A percentile compares a stretch with the other conserved stretches of the same genome.
These are phyloP conservation scores for Sympetrum striolatum DNA, from an alignment of 2,888 invertebrate species.

Conservation along the genomic window DNA sequence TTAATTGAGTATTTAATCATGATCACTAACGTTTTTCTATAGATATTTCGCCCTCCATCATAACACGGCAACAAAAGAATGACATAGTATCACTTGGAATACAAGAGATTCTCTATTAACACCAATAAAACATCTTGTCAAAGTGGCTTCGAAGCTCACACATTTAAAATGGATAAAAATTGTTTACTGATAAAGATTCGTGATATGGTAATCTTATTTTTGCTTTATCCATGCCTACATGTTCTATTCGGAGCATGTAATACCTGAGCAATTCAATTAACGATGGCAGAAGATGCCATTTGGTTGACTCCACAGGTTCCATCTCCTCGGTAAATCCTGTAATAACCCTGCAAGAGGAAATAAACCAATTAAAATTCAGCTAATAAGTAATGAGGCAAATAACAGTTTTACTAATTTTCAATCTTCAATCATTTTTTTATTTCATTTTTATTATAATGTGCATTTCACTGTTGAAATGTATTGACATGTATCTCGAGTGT, in stretches of 20 bases:
- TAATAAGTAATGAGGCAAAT: too few species aligned
- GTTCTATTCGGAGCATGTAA: not conserved
- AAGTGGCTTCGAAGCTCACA: too few species aligned
- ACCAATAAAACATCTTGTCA: too few species aligned
- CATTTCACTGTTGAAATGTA: too few species aligned
- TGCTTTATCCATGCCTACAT: not conserved
- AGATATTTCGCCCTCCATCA: not conserved
- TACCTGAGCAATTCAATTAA: conserved; percentile 56
- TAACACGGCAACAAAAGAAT: too few species aligned
- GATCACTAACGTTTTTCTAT: not conserved
- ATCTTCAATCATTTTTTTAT: too few species aligned
- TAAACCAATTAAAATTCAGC: not conserved
- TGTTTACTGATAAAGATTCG: not conserved
- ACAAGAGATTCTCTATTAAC: too few species aligned
- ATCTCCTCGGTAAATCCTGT: conserved; percentile 90
- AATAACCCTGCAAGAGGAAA: conserved; percentile 76
- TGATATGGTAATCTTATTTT: too few species aligned
- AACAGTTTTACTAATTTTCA: too few species aligned
- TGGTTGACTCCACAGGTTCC: conserved; percentile 93
- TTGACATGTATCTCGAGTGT: too few species aligned
- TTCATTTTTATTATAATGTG: too few species aligned
- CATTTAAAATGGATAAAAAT: not conserved
- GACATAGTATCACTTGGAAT: too few species aligned
- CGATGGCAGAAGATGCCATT: conserved; percentile 86
- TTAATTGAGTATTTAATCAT: not conserved